These are phyloP conservation scores for Trichomycterus rosablanca DNA, from an alignment of 2,113 vertebrate species.

Conservation along the genomic window DNA sequence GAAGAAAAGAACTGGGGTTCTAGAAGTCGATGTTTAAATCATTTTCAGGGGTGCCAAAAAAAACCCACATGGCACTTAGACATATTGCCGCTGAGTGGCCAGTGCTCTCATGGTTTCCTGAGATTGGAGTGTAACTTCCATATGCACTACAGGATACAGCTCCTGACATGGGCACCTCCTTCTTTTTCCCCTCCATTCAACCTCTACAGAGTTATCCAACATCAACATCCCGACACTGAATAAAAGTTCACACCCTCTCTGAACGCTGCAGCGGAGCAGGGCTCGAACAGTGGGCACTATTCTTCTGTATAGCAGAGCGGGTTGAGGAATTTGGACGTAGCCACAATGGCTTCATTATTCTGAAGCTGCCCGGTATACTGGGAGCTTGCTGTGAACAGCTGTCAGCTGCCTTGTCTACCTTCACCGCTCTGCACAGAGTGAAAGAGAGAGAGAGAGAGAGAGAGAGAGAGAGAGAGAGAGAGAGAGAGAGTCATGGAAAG, in stretches of 20 bases:
- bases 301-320: conserved; percentile 31
- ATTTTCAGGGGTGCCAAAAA: neutral
- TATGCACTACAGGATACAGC: conserved; percentile 28
- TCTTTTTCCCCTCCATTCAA: conserved; percentile 31
- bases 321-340: conserved; percentile 43
- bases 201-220: conserved; percentile 37
- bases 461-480: neutral
- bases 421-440: conserved; percentile 5
- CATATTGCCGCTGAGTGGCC: neutral
- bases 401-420: conserved; percentile 41
- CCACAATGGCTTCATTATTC: conserved; percentile 54
- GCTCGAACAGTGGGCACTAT: conserved; percentile 43
- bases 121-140: conserved; percentile 24
- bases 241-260: conserved; percentile 21
- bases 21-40: neutral
- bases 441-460: neutral
- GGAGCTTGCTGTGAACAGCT: conserved; percentile 38
- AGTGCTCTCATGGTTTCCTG: conserved; percentile 6
- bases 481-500: neutral
- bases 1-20: conserved; percentile 1
- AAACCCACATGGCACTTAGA: conserved; percentile 23
- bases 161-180: conserved; percentile 34
- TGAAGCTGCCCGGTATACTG: conserved; percentile 24
- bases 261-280: conserved; percentile 25
- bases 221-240: conserved; percentile 29